phyloP scores from a whole-genome alignment of 2,797 vertebrate species.

The Phoeniculus purpureus region DNA sequence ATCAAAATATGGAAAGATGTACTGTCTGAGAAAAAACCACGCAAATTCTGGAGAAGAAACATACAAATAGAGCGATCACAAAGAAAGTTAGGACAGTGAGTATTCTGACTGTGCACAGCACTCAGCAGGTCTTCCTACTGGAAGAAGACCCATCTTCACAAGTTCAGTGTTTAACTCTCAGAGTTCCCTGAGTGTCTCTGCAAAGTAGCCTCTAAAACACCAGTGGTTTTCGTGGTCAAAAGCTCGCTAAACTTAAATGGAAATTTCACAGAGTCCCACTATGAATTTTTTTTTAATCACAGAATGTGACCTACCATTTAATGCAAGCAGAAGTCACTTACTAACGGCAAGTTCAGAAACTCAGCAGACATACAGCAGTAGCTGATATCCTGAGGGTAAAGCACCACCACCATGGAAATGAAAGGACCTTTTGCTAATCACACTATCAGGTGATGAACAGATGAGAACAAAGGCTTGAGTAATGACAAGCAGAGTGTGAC shows the following conservation, averaged over 20 bases:
- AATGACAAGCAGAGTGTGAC: neutral
- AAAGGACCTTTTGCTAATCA: neutral
- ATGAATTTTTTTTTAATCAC: neutral
- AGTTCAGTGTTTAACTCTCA: neutral
- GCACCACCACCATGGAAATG: neutral
- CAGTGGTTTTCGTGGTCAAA: neutral
- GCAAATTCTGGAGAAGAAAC: constrained; percentile 80
- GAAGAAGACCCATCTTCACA: neutral
- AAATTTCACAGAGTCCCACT: neutral
- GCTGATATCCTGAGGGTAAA: neutral
- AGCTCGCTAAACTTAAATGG: neutral
- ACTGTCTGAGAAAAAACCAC: constrained; percentile 88
- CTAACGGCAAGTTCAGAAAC: neutral
- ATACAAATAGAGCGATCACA: neutral
- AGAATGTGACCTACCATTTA: neutral
- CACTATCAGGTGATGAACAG: neutral
- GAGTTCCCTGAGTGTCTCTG: neutral
- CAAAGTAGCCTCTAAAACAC: neutral
- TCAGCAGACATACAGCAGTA: neutral
- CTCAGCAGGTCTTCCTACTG: neutral
- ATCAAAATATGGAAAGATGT: constrained; percentile 93
- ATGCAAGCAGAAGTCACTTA: neutral
- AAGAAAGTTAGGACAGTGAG: neutral
- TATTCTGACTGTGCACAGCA: neutral
- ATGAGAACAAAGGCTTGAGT: neutral